Conservation (phyloP, 1,140 invertebrate species). For the Tetragnatha versicolor region DNA sequence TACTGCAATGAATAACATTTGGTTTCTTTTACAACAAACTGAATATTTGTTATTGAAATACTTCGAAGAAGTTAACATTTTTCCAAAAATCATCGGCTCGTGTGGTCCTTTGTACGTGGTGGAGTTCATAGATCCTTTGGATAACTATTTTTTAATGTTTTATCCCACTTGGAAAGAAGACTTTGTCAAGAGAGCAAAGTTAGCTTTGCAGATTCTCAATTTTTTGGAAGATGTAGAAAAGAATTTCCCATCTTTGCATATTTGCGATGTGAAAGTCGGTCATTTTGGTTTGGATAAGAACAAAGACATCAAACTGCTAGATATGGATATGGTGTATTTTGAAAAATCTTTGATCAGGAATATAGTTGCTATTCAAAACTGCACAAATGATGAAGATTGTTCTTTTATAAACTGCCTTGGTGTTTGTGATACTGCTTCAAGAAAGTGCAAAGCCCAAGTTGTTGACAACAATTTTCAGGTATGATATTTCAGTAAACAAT, state of each 20-base stretch:
- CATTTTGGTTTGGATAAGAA: conserved; percentile 72
- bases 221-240: conserved; percentile 70
- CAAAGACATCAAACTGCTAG: conserved; percentile 68
- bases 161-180: conserved; percentile 62
- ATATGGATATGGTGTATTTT: conserved; percentile 70
- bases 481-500: neutral
- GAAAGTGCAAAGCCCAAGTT: conserved; percentile 67
- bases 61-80: conserved; percentile 69
- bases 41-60: conserved; percentile 72
- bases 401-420: conserved; percentile 73
- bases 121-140: conserved; percentile 69
- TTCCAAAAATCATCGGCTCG: conserved; percentile 73
- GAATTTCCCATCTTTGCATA: conserved; percentile 68
- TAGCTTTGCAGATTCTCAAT: conserved; percentile 71
- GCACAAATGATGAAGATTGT: conserved; percentile 70
- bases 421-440: conserved; percentile 66
- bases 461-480: conserved; percentile 73
- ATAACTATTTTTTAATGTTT: conserved; percentile 58
- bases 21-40: conserved; percentile 72
- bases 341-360: conserved; percentile 65
- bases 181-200: conserved; percentile 67
- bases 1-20: conserved; percentile 69
- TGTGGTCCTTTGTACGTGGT: conserved; percentile 73
- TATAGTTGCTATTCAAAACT: conserved; percentile 64
- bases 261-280: conserved; percentile 74